Evolutionary conservation across 2,888 invertebrate species (phyloP).

Genomic region (Pherbina coryleti): DNA sequence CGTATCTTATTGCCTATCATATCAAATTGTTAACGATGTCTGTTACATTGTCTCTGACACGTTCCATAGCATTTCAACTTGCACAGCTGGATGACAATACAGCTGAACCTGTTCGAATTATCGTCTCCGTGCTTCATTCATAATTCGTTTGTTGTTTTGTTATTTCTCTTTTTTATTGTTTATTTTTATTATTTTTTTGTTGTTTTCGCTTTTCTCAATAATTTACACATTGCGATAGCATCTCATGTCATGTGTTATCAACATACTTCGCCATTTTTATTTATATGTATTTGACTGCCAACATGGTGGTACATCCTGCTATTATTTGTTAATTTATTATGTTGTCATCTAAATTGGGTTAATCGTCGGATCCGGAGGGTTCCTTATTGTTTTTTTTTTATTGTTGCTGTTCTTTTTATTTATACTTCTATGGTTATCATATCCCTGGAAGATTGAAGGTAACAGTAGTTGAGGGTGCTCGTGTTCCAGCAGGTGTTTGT

Average conservation of each 20-base stretch:
- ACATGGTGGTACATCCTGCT: slow-evolving; percentile 1
- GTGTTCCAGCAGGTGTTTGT: not conserved
- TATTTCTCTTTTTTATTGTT: not conserved
- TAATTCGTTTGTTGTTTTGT: not conserved
- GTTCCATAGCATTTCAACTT: too few relatives aligned
- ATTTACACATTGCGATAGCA: not conserved
- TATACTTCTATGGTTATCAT: not conserved
- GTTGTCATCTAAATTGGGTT: slow-evolving; percentile 23
- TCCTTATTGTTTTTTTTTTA: not conserved
- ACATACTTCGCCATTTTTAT: not conserved
- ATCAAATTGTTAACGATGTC: too few relatives aligned
- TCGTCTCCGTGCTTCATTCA: too few relatives aligned
- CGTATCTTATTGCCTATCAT: too few relatives aligned
- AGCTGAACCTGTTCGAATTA: too few relatives aligned
- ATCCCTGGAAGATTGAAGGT: not conserved
- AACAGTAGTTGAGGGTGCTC: not conserved
- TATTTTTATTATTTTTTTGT: not conserved
- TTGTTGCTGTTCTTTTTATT: slow-evolving; percentile 2
- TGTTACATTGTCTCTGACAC: too few relatives aligned
- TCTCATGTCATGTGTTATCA: too few relatives aligned
- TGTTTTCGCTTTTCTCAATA: not conserved
- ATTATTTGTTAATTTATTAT: slow-evolving; percentile 32
- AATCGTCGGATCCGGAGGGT: slow-evolving; percentile 7
- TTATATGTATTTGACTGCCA: not conserved
- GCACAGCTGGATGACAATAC: too few relatives aligned